These are phyloP conservation scores for Aelia acuminata DNA, from an alignment of 2,888 invertebrate genomes.

Conservation along the genomic window DNA sequence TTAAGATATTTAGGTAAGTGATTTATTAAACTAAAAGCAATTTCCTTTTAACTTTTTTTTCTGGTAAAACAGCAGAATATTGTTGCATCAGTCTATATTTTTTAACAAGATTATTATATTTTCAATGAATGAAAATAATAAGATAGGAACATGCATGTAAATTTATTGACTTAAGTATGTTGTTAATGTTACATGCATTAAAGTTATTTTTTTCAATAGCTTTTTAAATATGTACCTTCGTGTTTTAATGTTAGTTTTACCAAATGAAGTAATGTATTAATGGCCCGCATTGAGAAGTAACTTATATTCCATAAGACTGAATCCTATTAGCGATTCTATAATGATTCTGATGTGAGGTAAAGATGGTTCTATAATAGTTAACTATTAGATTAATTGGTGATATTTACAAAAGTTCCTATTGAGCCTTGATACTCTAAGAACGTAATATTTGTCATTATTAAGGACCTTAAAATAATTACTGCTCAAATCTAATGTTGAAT, in stretches of 20 bases:
- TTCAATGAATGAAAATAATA: constrained; percentile 33
- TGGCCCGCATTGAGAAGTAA: constrained; percentile 51
- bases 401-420: constrained; percentile 67
- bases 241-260: constrained; percentile 47
- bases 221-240: constrained; percentile 16
- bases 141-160: constrained; percentile 29
- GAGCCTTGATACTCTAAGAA: constrained; percentile 67
- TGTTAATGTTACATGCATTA: constrained; percentile 26
- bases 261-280: constrained; percentile 54
- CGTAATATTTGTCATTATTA: constrained; percentile 65
- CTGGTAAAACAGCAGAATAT: constrained; percentile 51
- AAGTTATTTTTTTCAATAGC: constrained; percentile 44
- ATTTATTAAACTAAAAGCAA: constrained; percentile 46
- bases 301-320: constrained; percentile 63
- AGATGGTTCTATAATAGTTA: constrained; percentile 62
- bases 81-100: constrained; percentile 26
- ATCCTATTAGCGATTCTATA: constrained; percentile 65
- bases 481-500: constrained; percentile 65
- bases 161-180: neutral
- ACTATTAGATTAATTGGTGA: constrained; percentile 66
- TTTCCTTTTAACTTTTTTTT: constrained; percentile 2
- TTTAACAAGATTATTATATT: constrained; percentile 32
- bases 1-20: constrained; percentile 31
- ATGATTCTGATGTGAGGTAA: constrained; percentile 61
- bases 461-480: constrained; percentile 64